A percentile compares a stretch with the other conserved stretches of the same genome.
These are phyloP conservation scores for Beris chalybata DNA, from an alignment of 2,888 invertebrate species.

Conservation along the genomic window DNA sequence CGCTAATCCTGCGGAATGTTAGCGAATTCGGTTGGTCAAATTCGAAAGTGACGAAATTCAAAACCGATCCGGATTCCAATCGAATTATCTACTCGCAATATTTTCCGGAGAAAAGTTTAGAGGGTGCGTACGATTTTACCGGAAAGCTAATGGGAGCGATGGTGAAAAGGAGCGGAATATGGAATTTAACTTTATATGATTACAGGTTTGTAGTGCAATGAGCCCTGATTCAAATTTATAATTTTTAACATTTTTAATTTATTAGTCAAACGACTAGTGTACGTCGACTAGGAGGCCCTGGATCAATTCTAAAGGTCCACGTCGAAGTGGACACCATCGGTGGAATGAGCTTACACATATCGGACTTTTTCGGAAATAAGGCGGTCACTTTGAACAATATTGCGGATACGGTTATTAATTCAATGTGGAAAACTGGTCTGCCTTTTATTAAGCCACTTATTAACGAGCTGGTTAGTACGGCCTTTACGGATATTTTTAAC, in stretches of 20 bases:
- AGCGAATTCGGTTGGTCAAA: slow-evolving; percentile 76
- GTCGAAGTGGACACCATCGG: slow-evolving; percentile 75
- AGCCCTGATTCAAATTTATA: slow-evolving; percentile 1
- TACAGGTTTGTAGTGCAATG: slow-evolving; percentile 54
- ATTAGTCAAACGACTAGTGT: slow-evolving; percentile 58
- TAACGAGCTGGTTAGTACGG: slow-evolving; percentile 80
- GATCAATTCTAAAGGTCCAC: slow-evolving; percentile 62
- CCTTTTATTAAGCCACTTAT: slow-evolving; percentile 74
- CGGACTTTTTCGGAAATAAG: slow-evolving; percentile 70
- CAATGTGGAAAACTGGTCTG: slow-evolving; percentile 79
- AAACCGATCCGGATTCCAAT: slow-evolving; percentile 66
- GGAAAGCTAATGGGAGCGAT: slow-evolving; percentile 66
- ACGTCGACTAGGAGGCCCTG: slow-evolving; percentile 54
- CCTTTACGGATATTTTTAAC: slow-evolving; percentile 81
- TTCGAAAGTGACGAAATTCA: slow-evolving; percentile 76
- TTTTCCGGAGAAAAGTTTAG: slow-evolving; percentile 77
- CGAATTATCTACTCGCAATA: slow-evolving; percentile 76
- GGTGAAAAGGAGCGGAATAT: slow-evolving; percentile 67
- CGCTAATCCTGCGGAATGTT: slow-evolving; percentile 71
- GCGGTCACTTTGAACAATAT: slow-evolving; percentile 63
- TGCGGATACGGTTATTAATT: slow-evolving; percentile 76
- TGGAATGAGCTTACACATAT: slow-evolving; percentile 75
- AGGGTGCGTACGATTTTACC: slow-evolving; percentile 68
- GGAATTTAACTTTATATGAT: slow-evolving; percentile 75
- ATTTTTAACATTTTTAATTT: background rate